phyloP scores from a whole-genome alignment of 2,797 vertebrate species.

The Lithobates sylvaticus region DNA sequence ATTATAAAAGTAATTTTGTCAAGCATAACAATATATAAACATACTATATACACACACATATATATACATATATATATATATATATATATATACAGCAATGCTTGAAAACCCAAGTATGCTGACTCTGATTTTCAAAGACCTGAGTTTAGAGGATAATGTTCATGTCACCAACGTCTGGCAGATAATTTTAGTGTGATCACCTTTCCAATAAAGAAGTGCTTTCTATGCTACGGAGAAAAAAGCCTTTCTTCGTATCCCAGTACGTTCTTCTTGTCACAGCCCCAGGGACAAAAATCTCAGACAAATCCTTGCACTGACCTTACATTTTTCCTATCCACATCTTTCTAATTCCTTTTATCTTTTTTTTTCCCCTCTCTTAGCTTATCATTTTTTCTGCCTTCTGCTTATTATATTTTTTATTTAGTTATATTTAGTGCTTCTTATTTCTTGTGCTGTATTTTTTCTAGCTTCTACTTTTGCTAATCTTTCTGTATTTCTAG shows the following conservation, averaged over 20 bases:
- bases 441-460: neutral
- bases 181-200: neutral
- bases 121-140: too few species aligned
- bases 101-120: too few species aligned
- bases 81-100: too few species aligned
- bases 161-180: too few species aligned
- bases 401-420: neutral
- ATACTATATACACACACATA: too few species aligned
- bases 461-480: neutral
- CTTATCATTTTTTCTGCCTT: neutral
- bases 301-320: neutral
- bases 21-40: too few species aligned
- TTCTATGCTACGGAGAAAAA: too few species aligned
- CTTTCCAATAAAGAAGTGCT: neutral
- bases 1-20: too few species aligned
- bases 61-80: too few species aligned
- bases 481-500: neutral
- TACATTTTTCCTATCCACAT: neutral
- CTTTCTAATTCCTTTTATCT: too few species aligned
- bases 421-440: neutral
- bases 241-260: neutral
- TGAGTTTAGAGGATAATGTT: too few species aligned
- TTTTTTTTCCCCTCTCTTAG: too few species aligned
- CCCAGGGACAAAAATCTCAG: neutral
- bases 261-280: neutral